Evolutionary conservation across 2,113 vertebrate species (phyloP), one percentile per base, ranked within the genome.

Genomic region (Dromaius novaehollandiae): DNA sequence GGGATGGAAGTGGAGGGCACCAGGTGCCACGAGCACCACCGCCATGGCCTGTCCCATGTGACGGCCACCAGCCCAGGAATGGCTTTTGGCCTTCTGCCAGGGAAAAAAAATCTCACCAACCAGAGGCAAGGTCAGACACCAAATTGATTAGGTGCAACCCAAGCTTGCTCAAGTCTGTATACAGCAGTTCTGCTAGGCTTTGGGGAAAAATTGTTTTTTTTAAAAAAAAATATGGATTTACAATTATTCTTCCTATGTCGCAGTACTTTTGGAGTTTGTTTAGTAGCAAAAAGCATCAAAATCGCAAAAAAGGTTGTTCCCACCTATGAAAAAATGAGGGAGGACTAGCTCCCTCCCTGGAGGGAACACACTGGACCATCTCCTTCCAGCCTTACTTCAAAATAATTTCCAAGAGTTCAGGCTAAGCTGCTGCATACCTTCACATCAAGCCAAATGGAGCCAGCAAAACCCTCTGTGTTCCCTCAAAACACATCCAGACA

Each of bases 21-120:
- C 46, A 48, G 18, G 46, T 56, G 3, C 50, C 8, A 0, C 1
- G 44, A 86, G 63, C 77, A 56, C 6, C 68, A 18, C 22, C 1
- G 0, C 28, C 24, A 2, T 1, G 66, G 30, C 22, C 56, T 5
- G 26, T 17, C 25, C 13, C n/a, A 38, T 8, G 4, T 0, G 1
- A 42, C 20, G 25, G 30, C 65, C 61, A 40, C 66, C 17, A 82
- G 82, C 61, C 44, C 66, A 70, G 9, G 9, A 42, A 13, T 38
- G 81, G 76, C 66, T 56, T 48, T 66, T 15, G 24, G 28, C 56
- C 76, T 60, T 46, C 40, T 56, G 28, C 46, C 70, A 60, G 25
- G 16, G 25, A 53, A 53, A 55, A 34, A 13, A 34, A 13, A 44
- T 53, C 16, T 48, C 76, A 36, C 40, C 71, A 58, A 50, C 5